Evolutionary conservation across 2,113 vertebrate species (phyloP).

Genomic region (Tyrannus savana): DNA sequence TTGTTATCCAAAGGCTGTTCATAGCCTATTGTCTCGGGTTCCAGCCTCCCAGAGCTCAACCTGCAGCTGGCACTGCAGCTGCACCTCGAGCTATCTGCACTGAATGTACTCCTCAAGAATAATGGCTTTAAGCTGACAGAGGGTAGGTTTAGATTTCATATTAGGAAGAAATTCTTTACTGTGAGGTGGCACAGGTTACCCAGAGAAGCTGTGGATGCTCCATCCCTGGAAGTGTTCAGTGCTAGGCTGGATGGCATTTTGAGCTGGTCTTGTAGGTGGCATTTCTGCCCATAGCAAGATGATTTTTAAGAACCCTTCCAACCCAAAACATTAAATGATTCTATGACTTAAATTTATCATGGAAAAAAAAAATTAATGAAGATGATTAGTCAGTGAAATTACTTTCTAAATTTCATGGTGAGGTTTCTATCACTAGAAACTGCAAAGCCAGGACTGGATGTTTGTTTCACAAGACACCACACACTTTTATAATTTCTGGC

Average conservation of each 20-base stretch:
- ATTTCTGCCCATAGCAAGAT: not conserved
- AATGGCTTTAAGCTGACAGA: not conserved
- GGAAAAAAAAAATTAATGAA: not conserved
- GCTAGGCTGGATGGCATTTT: not conserved
- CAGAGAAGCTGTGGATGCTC: not conserved
- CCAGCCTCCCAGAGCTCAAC: accelerated
- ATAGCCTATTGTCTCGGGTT: accelerated
- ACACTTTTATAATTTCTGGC: not conserved
- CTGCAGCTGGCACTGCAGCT: not conserved
- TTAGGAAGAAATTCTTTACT: not conserved
- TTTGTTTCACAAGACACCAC: not conserved
- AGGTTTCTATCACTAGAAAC: not conserved
- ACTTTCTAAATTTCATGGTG: not conserved
- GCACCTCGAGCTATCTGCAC: not conserved
- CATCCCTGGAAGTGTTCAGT: not conserved
- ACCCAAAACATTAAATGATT: not conserved
- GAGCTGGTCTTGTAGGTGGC: not conserved
- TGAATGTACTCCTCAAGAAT: accelerated
- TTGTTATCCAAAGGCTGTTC: not conserved
- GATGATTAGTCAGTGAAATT: not conserved
- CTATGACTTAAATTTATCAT: not conserved
- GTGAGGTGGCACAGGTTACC: not conserved
- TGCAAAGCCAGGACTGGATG: not conserved
- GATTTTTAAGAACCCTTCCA: not conserved
- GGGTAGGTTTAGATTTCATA: not conserved